Percentiles rank a stretch among this genome's conserved stretches.
phyloP scores from a whole-genome alignment of 2,888 invertebrate species.

The Dynastes tityus region DNA sequence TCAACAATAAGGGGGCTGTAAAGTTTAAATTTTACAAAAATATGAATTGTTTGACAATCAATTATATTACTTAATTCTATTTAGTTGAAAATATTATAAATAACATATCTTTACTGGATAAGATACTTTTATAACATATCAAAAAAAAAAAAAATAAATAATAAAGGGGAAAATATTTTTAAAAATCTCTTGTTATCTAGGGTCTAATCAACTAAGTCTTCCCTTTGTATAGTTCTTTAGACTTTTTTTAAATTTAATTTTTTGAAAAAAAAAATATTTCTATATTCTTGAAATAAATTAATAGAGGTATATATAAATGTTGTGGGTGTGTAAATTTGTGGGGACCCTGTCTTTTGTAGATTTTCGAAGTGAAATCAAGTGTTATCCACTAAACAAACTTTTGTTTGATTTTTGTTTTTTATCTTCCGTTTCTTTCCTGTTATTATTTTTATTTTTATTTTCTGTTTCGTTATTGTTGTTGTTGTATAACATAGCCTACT shows the following conservation, averaged over 20 bases:
- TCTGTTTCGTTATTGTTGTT: neutral
- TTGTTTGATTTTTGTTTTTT: neutral
- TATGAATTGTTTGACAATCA: constrained; percentile 5
- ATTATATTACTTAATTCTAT: neutral
- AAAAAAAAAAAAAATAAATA: neutral
- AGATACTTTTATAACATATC: neutral
- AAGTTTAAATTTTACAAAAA: neutral
- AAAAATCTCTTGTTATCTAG: neutral
- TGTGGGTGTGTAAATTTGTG: constrained; percentile 6
- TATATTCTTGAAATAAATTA: neutral
- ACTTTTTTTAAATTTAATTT: neutral
- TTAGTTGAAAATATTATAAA: neutral
- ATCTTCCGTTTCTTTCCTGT: neutral
- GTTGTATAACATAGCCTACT: neutral
- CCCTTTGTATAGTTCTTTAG: constrained; percentile 17
- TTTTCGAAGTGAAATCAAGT: neutral
- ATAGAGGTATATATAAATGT: neutral
- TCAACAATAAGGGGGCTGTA: too few species aligned
- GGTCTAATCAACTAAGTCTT: constrained; percentile 10
- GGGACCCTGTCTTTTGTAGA: neutral
- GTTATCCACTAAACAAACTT: neutral
- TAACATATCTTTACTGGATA: neutral
- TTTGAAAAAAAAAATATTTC: neutral
- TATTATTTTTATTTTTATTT: neutral
- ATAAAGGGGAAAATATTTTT: neutral